phyloP scores from a whole-genome alignment of 2,113 vertebrate species.

The Jaculus jaculus region DNA sequence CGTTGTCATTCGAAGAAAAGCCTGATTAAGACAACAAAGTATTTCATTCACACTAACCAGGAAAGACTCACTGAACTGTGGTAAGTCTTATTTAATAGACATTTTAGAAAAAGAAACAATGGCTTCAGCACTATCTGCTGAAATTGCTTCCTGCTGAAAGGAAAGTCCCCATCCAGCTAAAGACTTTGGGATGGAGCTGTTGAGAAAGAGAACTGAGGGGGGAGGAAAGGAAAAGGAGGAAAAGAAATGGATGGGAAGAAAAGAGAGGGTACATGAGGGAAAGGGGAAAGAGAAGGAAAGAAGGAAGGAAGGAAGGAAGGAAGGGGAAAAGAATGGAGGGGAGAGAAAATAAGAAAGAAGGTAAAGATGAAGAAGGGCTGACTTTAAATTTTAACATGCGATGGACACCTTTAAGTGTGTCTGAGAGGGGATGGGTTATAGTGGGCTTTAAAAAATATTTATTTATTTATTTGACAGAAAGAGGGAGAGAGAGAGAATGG shows the following conservation, averaged over 20 bases:
- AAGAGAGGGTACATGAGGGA: fast-evolving
- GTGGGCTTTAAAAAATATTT: no score
- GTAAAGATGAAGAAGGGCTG: neutral
- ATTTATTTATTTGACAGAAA: no score
- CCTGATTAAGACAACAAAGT: neutral
- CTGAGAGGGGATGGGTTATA: neutral
- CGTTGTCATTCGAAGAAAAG: neutral
- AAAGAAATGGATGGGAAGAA: neutral
- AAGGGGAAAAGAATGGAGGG: neutral
- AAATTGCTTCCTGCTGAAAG: no score
- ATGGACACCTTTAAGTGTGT: neutral
- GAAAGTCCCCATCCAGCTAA: neutral
- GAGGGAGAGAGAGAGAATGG: no score
- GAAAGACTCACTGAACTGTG: neutral
- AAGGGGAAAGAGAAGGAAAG: fast-evolving
- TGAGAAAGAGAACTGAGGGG: neutral
- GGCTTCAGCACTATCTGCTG: no score
- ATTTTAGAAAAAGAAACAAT: no score
- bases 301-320: neutral
- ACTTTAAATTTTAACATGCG: neutral
- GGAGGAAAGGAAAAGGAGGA: no score
- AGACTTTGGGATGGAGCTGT: neutral
- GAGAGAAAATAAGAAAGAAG: no score
- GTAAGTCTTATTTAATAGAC: neutral
- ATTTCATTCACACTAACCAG: neutral